Base-by-base conservation (phyloP, 2,888 invertebrate species). In the Protodeltote pygarga region DNA sequence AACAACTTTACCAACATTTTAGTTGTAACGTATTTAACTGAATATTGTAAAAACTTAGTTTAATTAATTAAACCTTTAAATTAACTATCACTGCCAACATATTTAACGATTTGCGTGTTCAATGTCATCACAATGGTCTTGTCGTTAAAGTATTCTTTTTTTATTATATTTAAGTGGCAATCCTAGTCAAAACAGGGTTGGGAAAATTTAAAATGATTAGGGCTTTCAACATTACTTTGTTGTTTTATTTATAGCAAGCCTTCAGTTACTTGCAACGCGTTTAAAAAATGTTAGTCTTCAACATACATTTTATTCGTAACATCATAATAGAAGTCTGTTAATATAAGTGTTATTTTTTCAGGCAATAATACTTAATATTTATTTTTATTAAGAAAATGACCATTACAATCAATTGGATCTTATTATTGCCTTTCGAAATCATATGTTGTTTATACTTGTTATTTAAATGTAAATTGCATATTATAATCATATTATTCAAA, bases 131-230 rank as follows among this genome's bases (percentile, higher is more conserved):
- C 51, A 54, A 52, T 35, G 45, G 38, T 42, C 50, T 71, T 64
- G 65, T 71, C 64, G 50, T 69, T 65, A 49, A 55, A 42, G 51
- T 69, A 50, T 69, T 67, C 61, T 64, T 34, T 45, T 72, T 58
- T 57, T 64, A 65, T 68, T 70, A 68, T 71, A 63, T 71, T 77
- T 81, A 83, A 76, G 84, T 83, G 81, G 83, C 91, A 89, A 89
- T 90, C 91, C 91, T 91, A 91, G 91, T 91, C 91, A 90, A 75
- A 73, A 83, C 87, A 88, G 89, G 91, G 89, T 90, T 91, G 89
- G 86, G 81, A 85, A 79, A 70, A 50, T 65, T 57, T 42, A 16
- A 67, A 67, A 52, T 53, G 47, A 65, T 69, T 54, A 53, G 50
- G 44, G 52, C 38, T 55, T 53, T 45, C 41, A 32, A 33, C 24